Evolutionary conservation across 1,140 invertebrate genomes (phyloP).

Genomic region (Parasteatoda tepidariorum): DNA sequence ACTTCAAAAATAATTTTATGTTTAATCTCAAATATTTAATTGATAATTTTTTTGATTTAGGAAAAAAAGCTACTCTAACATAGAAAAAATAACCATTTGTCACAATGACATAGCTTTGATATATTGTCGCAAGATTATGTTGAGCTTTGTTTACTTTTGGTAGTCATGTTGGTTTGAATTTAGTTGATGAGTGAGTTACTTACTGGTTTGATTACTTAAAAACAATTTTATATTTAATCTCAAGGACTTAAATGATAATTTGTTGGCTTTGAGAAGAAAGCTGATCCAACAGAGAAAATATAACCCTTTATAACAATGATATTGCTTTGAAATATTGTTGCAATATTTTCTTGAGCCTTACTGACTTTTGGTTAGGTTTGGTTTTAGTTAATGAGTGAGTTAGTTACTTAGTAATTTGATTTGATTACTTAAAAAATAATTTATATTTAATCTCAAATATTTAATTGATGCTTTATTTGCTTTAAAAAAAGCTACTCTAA

Average conservation of each 20-base stretch:
- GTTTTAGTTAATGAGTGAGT: too few relatives aligned
- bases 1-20: too few relatives aligned
- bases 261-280: conserved; percentile 45
- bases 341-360: too few relatives aligned
- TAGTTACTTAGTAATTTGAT: too few relatives aligned
- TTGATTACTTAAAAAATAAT: too few relatives aligned
- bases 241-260: conserved; percentile 46
- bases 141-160: not conserved
- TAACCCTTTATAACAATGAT: too few relatives aligned
- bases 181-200: too few relatives aligned
- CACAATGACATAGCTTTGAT: conserved; percentile 3
- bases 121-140: not conserved
- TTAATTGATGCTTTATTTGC: conserved; percentile 49
- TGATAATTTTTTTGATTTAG: conserved; percentile 50
- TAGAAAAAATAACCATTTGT: conserved; percentile 22
- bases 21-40: conserved; percentile 39
- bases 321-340: too few relatives aligned
- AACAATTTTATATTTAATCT: conserved; percentile 54
- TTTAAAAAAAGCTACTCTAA: conserved; percentile 9
- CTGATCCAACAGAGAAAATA: too few relatives aligned
- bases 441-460: conserved; percentile 42
- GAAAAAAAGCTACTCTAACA: not conserved
- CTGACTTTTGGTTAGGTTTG: too few relatives aligned
- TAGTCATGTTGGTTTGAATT: too few relatives aligned
- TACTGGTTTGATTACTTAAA: too few relatives aligned